Evolutionary conservation across 2,113 vertebrate species (phyloP), one percentile per base, ranked within the genome.

Genomic region (Notechis scutatus): DNA sequence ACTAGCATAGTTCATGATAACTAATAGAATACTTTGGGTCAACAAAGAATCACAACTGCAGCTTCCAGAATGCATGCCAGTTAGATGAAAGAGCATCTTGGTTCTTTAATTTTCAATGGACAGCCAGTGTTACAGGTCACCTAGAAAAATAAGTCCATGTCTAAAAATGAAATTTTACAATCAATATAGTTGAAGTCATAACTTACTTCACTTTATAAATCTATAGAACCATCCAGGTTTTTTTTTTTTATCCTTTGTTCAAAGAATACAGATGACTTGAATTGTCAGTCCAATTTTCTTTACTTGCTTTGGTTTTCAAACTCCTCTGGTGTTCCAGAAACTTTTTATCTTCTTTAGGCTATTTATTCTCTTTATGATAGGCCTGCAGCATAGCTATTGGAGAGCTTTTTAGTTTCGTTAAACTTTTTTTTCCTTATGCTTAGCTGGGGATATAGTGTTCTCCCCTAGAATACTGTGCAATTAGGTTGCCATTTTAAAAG

Each of bases 401-500:
- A 93, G 93, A 85, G 54, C 61, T 64, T 94, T 96, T 96, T 93
- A 47, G 95, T 96, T 95, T 95, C 90, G 94, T 94, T 94, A 89
- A 94, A 97, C 95, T 94, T 97, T 93, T 96, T 96, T 95, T 9
- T 3, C 9, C 93, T 97, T 97, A 95, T 95, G 96, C 94, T 96
- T 94, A 86, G 91, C 42, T 94, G 92, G 74, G 57, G 94, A 59
- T 91, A 81, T 89, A 94, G 85, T 96, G 50, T 88, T 92, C 29
- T 96, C 96, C 93, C 85, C 92, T 96, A 88, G 94, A 96, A 97
- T 96, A 92, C 91, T 90, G 85, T 94, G 87, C 96, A 96, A 97
- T 96, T 94, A 97, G 88, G 85, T 95, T 93, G 93, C 95, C 96
- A 95, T 97, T 96, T 97, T 97, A 91, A 97, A 97, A 97, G 91